Evolutionary conservation across 2,888 invertebrate species (phyloP).

Genomic region (Euzophera pinguis): DNA sequence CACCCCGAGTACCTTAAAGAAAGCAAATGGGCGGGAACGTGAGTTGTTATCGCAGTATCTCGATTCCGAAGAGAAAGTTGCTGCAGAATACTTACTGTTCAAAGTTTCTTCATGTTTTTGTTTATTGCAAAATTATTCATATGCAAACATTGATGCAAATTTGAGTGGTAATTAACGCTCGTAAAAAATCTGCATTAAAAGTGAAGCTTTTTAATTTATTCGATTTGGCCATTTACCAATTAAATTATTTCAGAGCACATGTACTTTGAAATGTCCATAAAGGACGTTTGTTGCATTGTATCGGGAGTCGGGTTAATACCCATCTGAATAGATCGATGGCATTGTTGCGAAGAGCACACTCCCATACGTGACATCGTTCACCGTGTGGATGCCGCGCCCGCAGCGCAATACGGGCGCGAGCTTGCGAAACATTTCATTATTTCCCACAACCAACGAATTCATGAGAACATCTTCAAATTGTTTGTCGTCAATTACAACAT

Average conservation of each 20-base stretch:
- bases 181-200: too few relatives aligned
- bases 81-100: slow-evolving; percentile 30
- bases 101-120: slow-evolving; percentile 21
- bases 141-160: slow-evolving; percentile 16
- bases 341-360: slow-evolving; percentile 33
- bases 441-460: slow-evolving; percentile 29
- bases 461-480: slow-evolving; percentile 16
- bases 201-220: not conserved
- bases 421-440: slow-evolving; percentile 49
- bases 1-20: slow-evolving; percentile 21
- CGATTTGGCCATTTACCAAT: not conserved
- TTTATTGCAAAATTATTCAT: slow-evolving; percentile 33
- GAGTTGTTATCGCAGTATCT: slow-evolving; percentile 24
- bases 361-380: slow-evolving; percentile 42
- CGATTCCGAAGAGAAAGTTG: slow-evolving; percentile 42
- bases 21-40: slow-evolving; percentile 24
- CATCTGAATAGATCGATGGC: slow-evolving; percentile 50
- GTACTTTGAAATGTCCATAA: slow-evolving; percentile 39
- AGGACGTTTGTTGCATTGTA: slow-evolving; percentile 61
- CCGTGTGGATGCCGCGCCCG: slow-evolving; percentile 45
- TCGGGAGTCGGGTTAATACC: slow-evolving; percentile 27
- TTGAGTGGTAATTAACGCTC: slow-evolving; percentile 6
- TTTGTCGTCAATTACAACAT: not conserved
- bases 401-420: slow-evolving; percentile 37
- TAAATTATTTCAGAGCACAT: not conserved